A percentile compares a stretch with the other conserved stretches of the same genome.
These are phyloP conservation scores for Siniperca obscura DNA, from an alignment of 2,797 vertebrate genomes.

Conservation along the genomic window DNA sequence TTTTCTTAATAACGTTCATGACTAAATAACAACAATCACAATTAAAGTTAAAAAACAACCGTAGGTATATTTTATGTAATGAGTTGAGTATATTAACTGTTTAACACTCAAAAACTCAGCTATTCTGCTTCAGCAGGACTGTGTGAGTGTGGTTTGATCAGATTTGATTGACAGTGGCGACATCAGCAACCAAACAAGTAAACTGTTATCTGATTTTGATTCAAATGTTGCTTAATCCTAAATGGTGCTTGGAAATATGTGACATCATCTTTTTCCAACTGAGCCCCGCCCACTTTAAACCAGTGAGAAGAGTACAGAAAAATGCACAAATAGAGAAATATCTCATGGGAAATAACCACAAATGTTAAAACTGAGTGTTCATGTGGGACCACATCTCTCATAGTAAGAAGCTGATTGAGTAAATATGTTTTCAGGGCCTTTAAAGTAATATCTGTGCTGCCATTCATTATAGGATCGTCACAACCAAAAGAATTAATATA, in stretches of 20 bases:
- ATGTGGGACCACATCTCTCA: neutral
- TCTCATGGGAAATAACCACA: neutral
- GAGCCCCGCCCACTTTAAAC: neutral
- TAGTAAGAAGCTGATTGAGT: neutral
- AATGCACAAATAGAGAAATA: conserved; percentile 16
- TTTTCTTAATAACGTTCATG: conserved; percentile 5
- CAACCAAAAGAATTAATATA: conserved; percentile 39
- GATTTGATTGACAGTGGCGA: neutral
- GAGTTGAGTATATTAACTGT: neutral
- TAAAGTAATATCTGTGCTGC: conserved; percentile 9
- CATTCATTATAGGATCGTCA: conserved; percentile 7
- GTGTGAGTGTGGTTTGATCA: neutral
- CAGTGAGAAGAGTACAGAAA: conserved; percentile 6
- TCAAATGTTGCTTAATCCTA: conserved; percentile 4
- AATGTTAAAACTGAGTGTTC: neutral
- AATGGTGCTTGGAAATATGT: neutral
- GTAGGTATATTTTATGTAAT: neutral
- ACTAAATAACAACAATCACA: conserved; percentile 12
- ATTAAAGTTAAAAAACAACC: neutral
- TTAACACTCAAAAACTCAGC: conserved; percentile 7
- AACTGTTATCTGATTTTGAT: conserved; percentile 11
- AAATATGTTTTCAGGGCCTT: conserved; percentile 25
- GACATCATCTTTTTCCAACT: neutral
- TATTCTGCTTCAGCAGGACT: neutral
- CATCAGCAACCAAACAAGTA: neutral